These are phyloP conservation scores for Perca flavescens DNA, from an alignment of 2,113 vertebrate genomes.

Conservation along the genomic window DNA sequence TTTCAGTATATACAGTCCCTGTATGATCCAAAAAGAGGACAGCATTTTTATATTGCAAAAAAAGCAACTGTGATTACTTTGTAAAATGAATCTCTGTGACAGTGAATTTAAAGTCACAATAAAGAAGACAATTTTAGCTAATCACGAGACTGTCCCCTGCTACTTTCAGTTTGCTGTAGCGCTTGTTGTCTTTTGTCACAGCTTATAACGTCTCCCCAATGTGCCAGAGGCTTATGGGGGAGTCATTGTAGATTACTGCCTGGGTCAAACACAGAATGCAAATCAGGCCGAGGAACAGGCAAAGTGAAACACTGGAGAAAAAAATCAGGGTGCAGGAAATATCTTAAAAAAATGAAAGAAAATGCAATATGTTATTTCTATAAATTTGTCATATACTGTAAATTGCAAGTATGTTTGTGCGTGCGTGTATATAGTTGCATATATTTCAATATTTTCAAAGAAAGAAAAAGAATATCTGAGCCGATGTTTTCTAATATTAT, in stretches of 20 bases:
- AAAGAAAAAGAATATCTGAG: neutral
- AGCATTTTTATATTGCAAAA: conserved; percentile 22
- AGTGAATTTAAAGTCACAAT: conserved; percentile 49
- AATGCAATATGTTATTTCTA: neutral
- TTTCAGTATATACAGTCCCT: neutral
- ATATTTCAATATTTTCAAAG: neutral
- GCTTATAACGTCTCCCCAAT: conserved; percentile 78
- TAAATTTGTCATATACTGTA: neutral
- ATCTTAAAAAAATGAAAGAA: conserved; percentile 28
- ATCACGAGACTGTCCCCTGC: conserved; percentile 65
- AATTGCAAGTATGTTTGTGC: neutral
- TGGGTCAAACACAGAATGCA: conserved; percentile 75
- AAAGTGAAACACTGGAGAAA: conserved; percentile 42
- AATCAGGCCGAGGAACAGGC: conserved; percentile 69
- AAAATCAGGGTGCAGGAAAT: conserved; percentile 31
- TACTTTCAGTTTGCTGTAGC: conserved; percentile 75
- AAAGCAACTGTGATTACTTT: conserved; percentile 10
- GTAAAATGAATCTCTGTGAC: conserved; percentile 30
- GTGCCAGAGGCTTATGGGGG: conserved; percentile 77
- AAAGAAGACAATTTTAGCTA: conserved; percentile 58
- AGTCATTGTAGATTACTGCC: conserved; percentile 80
- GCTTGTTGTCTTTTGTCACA: conserved; percentile 77
- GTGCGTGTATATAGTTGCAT: neutral
- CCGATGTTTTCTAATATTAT: neutral
- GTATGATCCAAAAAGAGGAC: conserved; percentile 5